Evolutionary conservation across 2,113 vertebrate genomes (phyloP), one percentile per base, ranked within the genome.

Genomic region (Heterocephalus glaber): DNA sequence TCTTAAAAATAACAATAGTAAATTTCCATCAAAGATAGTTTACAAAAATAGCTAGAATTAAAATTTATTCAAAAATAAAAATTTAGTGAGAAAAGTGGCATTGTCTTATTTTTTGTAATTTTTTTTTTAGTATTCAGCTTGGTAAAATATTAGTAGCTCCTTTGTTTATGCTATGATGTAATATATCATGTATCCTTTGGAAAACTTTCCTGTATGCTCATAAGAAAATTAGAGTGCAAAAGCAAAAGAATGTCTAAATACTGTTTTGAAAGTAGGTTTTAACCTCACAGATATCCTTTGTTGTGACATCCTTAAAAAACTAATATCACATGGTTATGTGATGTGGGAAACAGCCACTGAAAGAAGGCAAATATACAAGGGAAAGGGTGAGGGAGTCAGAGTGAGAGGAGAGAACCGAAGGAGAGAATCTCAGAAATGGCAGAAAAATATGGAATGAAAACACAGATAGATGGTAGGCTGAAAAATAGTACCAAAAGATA

Each of bases 231-330:
- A 81, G 3, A 35, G 38, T 77, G 28, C 35, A 95, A 90, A 90
- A 90, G 20, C 44, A 28, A 96, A 92, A 92, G 41, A 52, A 66
- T 94, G 11, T 74, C 41, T 66, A 81, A 41, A 10, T 60, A 68
- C 20, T 22, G n/a, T 61, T 91, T 76, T 74, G 22, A 63, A 95
- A 94, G 82, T n/a, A 86, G 8, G 63, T 76, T 44, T 95, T 70
- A 24, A 22, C 26, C 9, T 61, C n/a, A 58, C 3, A 49, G 22
- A 24, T 2, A 7, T 16, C 54, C 38, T 63, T 84, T 26, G 44
- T 79, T 47, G 60, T 8, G 2, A 41, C 52, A 90, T 14, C 9
- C 58, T 17, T 66, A 77, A 12, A 0, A 92, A 74, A 85, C 35
- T 49, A 58, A 58, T 60, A 38, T 14, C 3, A 1, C 41, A 6